Base-by-base conservation (phyloP, 2,888 invertebrate species). In the Xiphydria camelus region DNA sequence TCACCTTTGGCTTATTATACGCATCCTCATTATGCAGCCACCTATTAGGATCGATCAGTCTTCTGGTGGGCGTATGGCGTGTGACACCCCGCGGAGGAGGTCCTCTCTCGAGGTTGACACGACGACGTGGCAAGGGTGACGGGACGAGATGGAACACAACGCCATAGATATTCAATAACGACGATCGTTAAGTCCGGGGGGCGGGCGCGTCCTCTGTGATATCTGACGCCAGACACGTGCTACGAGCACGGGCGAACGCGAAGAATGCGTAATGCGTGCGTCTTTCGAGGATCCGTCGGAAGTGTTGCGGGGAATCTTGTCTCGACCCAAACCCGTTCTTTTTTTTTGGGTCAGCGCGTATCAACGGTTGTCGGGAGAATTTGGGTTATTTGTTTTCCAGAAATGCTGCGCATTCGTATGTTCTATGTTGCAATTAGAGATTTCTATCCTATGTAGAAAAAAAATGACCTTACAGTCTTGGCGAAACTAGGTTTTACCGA, bases 161-260 rank as follows among this genome's bases (percentile, higher is more conserved):
- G 47, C 52, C 53, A 52, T 62, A 51, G 67, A 70, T 67, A 70
- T 71, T 70, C 70, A 68, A 70, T 69, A 70, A 70, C 61, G 66
- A 67, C 56, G 69, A 66, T 69, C 70, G 68, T 73, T 72, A 72
- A 62, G 62, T 55, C 38, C 22, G 4, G 38, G 29, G 35, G 45
- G 51, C 41, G 41, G 41, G 40, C 35, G 31, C 43, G 34, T 59
- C 55, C 48, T 55, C 57, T 64, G 50, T 59, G 71, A 69, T 68
- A 71, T 68, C 58, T 59, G 69, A 68, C 68, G 63, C 69, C 61
- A 60, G 68, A 68, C 71, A 69, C 71, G 71, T 69, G 71, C 68
- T 68, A 47, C 48, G 50, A 55, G 46, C 53, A 45, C 52, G 48
- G 52, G 52, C 54, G 53, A 46, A 49, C 58, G 57, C 56, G 59